Evolutionary conservation across 30 jellyfish, hydroid and myxozoan species (phyloP).

Genomic region (Hydractinia symbiolongicarpus): DNA sequence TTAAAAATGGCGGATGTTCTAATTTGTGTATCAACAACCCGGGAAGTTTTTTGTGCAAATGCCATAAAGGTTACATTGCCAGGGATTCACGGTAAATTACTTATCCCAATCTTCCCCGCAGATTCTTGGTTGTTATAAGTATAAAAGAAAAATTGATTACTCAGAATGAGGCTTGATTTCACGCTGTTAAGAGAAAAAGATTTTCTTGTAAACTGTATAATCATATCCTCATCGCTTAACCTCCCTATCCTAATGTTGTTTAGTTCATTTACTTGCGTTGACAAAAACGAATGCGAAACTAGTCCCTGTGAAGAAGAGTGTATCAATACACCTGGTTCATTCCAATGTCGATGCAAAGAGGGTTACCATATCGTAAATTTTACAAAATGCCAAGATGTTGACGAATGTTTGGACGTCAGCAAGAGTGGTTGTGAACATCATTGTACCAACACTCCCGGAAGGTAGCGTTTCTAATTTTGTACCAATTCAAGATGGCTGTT

Average conservation of each 20-base stretch:
- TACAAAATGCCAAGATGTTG: conserved; percentile 32
- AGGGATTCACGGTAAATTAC: conserved; percentile 35
- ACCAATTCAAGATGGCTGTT: not conserved
- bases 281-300: conserved; percentile 32
- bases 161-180: not conserved
- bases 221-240: not conserved
- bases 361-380: conserved; percentile 21
- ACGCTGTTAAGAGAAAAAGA: not conserved
- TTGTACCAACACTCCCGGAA: conserved; percentile 36
- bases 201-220: not conserved
- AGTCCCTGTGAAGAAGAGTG: conserved; percentile 32
- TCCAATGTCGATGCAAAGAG: conserved; percentile 22
- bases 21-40: conserved; percentile 56
- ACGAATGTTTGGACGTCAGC: conserved; percentile 19
- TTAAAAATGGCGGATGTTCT: conserved; percentile 53
- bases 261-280: conserved; percentile 37
- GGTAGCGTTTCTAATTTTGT: conserved; percentile 17
- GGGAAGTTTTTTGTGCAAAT: conserved; percentile 66
- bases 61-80: conserved; percentile 56
- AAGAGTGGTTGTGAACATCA: conserved; percentile 16
- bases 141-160: not conserved
- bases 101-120: not conserved
- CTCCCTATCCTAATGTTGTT: not conserved
- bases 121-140: not conserved
- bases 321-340: conserved; percentile 34